Conservation (phyloP, 92 coral and sea anemone genomes). For the Porites divaricata region DNA sequence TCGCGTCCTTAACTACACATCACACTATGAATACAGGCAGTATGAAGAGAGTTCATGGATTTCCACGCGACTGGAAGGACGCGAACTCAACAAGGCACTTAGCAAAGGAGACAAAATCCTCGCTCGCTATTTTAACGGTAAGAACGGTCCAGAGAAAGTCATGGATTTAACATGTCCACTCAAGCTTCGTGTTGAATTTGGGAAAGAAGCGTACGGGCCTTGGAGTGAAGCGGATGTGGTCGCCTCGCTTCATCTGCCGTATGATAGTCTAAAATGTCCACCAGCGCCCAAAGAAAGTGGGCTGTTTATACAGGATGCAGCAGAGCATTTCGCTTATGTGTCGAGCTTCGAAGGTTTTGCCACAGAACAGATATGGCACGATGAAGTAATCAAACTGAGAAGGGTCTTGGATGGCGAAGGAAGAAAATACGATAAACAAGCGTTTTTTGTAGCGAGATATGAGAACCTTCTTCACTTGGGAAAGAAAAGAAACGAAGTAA, state of each 20-base stretch:
- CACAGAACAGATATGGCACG: conserved; percentile 47
- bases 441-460: conserved; percentile 68
- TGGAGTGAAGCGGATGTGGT: conserved; percentile 64
- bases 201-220: conserved; percentile 37
- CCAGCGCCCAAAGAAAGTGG: conserved; percentile 74
- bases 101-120: conserved; percentile 69
- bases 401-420: conserved; percentile 69
- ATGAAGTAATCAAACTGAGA: conserved; percentile 33
- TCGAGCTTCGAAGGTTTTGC: conserved; percentile 68
- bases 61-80: conserved; percentile 61
- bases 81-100: conserved; percentile 57
- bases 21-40: conserved; percentile 78
- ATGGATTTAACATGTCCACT: conserved; percentile 80
- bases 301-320: conserved; percentile 76
- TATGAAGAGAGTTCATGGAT: conserved; percentile 85
- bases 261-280: conserved; percentile 68
- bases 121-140: conserved; percentile 74
- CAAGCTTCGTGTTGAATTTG: conserved; percentile 56
- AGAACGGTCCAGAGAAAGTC: conserved; percentile 79
- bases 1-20: conserved; percentile 72
- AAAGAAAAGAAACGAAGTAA: conserved; percentile 76
- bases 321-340: conserved; percentile 79
- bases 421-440: conserved; percentile 43
- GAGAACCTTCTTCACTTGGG: conserved; percentile 72
- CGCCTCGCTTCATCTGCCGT: conserved; percentile 79